Evolutionary conservation across 2,797 vertebrate species (phyloP), one percentile per base, ranked within the genome.

Genomic region (Pantherophis vulpinus): DNA sequence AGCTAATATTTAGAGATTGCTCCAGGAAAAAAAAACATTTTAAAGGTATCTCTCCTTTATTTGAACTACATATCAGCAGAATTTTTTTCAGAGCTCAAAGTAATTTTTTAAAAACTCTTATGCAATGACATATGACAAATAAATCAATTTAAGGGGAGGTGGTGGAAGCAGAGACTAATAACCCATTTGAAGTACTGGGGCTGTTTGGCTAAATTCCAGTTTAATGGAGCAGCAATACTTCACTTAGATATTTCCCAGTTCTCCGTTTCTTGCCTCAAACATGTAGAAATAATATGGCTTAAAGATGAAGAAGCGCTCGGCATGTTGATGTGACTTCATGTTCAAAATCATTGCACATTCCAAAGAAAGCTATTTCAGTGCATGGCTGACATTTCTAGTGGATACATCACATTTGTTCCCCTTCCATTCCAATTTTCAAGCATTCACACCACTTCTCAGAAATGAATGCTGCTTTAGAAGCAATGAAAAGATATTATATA

Each of bases 31-130:
- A 47, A 92, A 6, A 79, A 58, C 25, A 86, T 89, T 58, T 32
- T 70, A 55, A 90, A 63, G 32, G 3, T 0, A 87, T 93, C 90
- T n/a, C 61, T 32, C 32, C 79, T 60, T 96, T 90, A 91, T 29
- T 93, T 12, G 25, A 74, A 89, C 93, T 87, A 94, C 47, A 90
- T 88, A 55, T 25, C 61, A 89, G 54, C 74, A 56, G 42, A 2
- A 70, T 16, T 87, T 54, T 59, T 7, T 25, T 66, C n/a, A 86
- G 25, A 86, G 58, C 47, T 60, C 9, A 55, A 25, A 61, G 55
- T 93, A 83, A 83, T 83, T 25, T 79, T 79, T 83, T 47, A 56
- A 18, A 59, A 42, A 83, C 79, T 58, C 51, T 88, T 91, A 83
- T 56, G 55, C 16, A 55, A 61, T 42, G 58, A 32, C 56, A 83